Conservation (phyloP, 2,888 invertebrate species). For the Pogonocherus hispidulus region DNA sequence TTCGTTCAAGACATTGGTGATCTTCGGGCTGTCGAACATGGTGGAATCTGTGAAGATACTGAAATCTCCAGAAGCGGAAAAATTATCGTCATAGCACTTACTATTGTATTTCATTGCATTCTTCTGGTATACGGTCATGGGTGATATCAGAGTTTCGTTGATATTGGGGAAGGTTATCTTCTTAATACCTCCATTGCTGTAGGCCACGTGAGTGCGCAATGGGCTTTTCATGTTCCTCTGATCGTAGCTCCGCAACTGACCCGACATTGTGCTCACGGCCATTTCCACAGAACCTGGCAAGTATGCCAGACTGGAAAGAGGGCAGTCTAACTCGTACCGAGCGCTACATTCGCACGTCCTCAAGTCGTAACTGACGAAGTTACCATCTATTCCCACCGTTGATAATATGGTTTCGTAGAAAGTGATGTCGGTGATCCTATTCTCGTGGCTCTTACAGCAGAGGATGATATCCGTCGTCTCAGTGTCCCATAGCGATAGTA, state of each 20-base stretch:
- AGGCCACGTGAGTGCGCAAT: slow-evolving; percentile 49
- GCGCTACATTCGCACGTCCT: slow-evolving; percentile 37
- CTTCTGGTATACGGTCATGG: slow-evolving; percentile 5
- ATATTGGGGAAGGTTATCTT: slow-evolving; percentile 50
- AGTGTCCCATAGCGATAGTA: slow-evolving; percentile 52
- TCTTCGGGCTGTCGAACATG: background rate
- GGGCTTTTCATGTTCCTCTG: slow-evolving; percentile 52
- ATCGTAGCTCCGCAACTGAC: slow-evolving; percentile 55
- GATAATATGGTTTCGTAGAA: slow-evolving; percentile 49
- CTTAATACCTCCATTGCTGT: slow-evolving; percentile 47
- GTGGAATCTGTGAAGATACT: slow-evolving; percentile 40
- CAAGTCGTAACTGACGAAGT: slow-evolving; percentile 52
- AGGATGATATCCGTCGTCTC: slow-evolving; percentile 47
- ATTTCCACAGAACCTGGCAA: slow-evolving; percentile 48
- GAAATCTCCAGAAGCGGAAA: slow-evolving; percentile 51
- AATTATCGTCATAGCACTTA: slow-evolving; percentile 36
- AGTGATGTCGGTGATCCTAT: slow-evolving; percentile 51
- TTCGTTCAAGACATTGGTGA: slow-evolving; percentile 5
- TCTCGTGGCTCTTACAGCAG: slow-evolving; percentile 43
- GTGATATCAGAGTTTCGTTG: background rate
- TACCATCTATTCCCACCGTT: slow-evolving; percentile 53
- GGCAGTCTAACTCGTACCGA: slow-evolving; percentile 49
- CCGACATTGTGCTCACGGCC: slow-evolving; percentile 51
- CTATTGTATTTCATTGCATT: background rate
- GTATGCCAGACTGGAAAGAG: slow-evolving; percentile 51